Conservation (phyloP, 1,140 invertebrate genomes). For the Sminthurinus signatus region DNA sequence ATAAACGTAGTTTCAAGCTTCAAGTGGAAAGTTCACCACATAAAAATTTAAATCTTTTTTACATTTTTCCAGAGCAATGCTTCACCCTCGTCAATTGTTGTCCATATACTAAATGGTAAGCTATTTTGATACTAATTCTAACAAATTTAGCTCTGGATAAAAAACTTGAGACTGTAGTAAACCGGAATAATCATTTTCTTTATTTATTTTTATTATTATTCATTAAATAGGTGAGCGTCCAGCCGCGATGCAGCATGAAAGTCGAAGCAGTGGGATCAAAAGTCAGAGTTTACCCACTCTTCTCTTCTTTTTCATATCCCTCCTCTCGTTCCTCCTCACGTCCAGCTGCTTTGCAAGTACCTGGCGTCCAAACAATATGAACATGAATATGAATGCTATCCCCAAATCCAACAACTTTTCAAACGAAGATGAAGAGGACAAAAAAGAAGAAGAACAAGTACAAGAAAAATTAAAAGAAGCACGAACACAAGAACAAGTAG, state of each 20-base stretch:
- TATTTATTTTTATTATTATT: slow-evolving; percentile 28
- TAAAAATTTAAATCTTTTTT: not conserved
- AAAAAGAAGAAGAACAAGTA: not conserved
- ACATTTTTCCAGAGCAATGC: slow-evolving; percentile 43
- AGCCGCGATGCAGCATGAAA: slow-evolving; percentile 45
- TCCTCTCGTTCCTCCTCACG: slow-evolving; percentile 18
- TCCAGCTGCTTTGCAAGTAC: not conserved
- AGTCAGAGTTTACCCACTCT: slow-evolving; percentile 6
- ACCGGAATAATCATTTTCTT: not conserved
- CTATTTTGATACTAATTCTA: slow-evolving; percentile 4
- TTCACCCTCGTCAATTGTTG: slow-evolving; percentile 51
- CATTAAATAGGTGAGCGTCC: slow-evolving; percentile 44
- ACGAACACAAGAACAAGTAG: not conserved
- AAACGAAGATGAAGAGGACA: not conserved
- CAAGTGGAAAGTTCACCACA: too few species aligned
- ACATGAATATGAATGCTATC: too few species aligned
- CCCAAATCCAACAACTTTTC: too few species aligned
- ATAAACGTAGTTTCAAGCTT: too few species aligned
- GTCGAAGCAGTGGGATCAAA: slow-evolving; percentile 27
- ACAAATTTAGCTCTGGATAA: not conserved
- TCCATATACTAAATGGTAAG: slow-evolving; percentile 52
- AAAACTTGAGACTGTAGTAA: too few species aligned
- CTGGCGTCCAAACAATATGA: not conserved
- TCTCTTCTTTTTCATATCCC: slow-evolving; percentile 27
- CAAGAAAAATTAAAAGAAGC: not conserved